Conservation (phyloP, 1,140 invertebrate species). For the Trachymyrmex cornetzi region DNA sequence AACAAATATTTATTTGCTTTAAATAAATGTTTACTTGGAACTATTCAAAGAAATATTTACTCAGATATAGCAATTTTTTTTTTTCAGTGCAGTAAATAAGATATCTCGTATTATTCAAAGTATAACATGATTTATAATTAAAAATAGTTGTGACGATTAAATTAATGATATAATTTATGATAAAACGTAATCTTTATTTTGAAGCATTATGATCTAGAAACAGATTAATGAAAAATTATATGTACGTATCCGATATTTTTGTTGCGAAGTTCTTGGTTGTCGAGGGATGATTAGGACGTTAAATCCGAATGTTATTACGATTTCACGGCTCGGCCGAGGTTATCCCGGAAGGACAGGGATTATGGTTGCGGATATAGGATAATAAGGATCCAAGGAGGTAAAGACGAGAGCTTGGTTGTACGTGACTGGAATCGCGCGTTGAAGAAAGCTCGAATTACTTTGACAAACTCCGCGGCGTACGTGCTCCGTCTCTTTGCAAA, state of each 20-base stretch:
- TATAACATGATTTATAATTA: not conserved
- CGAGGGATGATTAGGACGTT: conserved; percentile 67
- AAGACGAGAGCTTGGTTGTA: conserved; percentile 82
- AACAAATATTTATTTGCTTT: too few species aligned
- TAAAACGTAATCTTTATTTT: not conserved
- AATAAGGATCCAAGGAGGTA: conserved; percentile 83
- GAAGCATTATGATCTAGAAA: not conserved
- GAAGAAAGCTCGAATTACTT: conserved; percentile 82
- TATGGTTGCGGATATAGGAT: conserved; percentile 81
- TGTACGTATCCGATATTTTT: not conserved
- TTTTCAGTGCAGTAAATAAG: conserved; percentile 3
- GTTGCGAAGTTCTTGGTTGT: not conserved
- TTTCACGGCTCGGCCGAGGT: conserved; percentile 73
- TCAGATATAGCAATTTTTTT: too few species aligned
- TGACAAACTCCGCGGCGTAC: conserved; percentile 80
- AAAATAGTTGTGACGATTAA: not conserved
- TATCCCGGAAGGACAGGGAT: conserved; percentile 66
- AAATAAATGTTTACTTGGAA: too few species aligned
- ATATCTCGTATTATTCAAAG: not conserved
- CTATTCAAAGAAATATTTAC: too few species aligned
- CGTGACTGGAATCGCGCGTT: conserved; percentile 81
- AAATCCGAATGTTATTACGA: conserved; percentile 70
- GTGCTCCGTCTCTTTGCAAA: conserved; percentile 54
- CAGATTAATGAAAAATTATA: not conserved
- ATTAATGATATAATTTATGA: conserved; percentile 8